Conservation (phyloP, 2,113 vertebrate genomes). For the Columbina picui region DNA sequence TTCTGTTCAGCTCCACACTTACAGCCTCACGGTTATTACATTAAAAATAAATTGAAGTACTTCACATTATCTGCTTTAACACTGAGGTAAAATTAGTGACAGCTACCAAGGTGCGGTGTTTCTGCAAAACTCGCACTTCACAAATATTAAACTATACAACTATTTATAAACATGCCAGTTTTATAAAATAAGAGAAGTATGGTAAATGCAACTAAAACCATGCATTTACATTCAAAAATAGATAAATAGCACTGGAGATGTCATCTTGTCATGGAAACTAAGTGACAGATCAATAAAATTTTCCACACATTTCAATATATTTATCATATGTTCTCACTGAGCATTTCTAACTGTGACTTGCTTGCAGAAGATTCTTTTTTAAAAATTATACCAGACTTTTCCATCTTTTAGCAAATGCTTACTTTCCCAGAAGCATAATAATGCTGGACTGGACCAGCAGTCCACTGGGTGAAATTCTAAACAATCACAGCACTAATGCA, state of each 20-base stretch:
- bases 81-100: not conserved
- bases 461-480: not conserved
- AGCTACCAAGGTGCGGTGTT: not conserved
- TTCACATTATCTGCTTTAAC: not conserved
- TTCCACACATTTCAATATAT: not conserved
- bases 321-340: not conserved
- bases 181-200: not conserved
- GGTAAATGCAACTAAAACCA: not conserved
- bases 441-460: not conserved
- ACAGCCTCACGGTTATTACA: not conserved
- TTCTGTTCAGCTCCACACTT: not conserved
- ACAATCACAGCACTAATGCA: not conserved
- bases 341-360: not conserved
- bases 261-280: not conserved
- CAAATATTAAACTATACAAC: not conserved
- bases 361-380: not conserved
- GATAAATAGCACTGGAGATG: not conserved
- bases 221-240: not conserved
- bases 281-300: constrained; percentile 1
- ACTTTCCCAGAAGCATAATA: not conserved
- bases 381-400: not conserved
- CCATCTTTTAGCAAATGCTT: not conserved
- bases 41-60: constrained; percentile 18
- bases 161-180: constrained; percentile 31
- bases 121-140: not conserved